Evolutionary conservation across 2,797 vertebrate species (phyloP).

Genomic region (Aplochiton taeniatus): DNA sequence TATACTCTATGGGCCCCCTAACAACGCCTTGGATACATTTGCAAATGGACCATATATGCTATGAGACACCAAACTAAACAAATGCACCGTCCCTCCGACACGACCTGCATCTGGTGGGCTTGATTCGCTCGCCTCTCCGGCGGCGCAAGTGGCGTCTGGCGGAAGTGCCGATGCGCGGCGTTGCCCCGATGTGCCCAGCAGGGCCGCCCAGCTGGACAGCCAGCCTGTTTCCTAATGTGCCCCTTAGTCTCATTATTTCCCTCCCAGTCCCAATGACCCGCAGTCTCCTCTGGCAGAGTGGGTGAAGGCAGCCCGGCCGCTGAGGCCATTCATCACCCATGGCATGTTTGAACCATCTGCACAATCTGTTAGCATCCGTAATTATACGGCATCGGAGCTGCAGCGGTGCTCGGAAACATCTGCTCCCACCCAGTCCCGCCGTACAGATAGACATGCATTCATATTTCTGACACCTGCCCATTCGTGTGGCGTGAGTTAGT

Average conservation of each 20-base stretch:
- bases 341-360: conserved; percentile 67
- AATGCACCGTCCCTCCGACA: no score
- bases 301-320: conserved; percentile 48
- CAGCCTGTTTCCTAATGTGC: no score
- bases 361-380: conserved; percentile 73
- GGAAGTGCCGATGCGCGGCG: conserved; percentile 10
- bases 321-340: conserved; percentile 67
- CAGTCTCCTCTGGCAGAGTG: conserved; percentile 43
- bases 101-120: no score
- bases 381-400: conserved; percentile 64
- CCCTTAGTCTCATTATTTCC: no score
- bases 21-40: no score
- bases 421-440: conserved; percentile 46
- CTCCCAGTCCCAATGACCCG: no score
- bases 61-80: no score
- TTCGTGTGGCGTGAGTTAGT: background rate
- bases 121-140: no score
- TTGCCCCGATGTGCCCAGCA: conserved; percentile 56
- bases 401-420: conserved; percentile 58
- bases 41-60: no score
- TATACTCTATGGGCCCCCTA: no score
- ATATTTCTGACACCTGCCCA: conserved; percentile 8
- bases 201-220: conserved; percentile 16
- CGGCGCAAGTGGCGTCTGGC: background rate
- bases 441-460: conserved; percentile 34